Evolutionary conservation across 2,888 invertebrate genomes (phyloP), one percentile per base, ranked within the genome.

Genomic region (Lepidocyrtinus sp.): DNA sequence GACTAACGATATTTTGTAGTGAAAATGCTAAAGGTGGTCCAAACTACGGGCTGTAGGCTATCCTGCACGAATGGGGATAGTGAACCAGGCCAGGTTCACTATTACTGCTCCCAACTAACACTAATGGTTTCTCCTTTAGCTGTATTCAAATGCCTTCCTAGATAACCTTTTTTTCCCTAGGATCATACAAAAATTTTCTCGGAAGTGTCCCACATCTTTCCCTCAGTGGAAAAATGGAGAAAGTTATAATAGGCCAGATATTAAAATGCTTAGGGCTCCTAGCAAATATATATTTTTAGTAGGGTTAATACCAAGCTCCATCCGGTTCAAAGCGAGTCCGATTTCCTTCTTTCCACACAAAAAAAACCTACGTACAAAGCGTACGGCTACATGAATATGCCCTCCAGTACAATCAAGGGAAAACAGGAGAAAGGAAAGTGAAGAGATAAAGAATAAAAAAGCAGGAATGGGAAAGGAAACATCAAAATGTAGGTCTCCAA

Each of bases 21-120:
- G n/a, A n/a, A n/a, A n/a, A n/a, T n/a, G n/a, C n/a, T n/a, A n/a
- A n/a, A n/a, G n/a, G n/a, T n/a, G n/a, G n/a, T n/a, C n/a, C n/a
- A n/a, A n/a, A n/a, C n/a, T n/a, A n/a, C n/a, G n/a, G n/a, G n/a
- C n/a, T n/a, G n/a, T n/a, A n/a, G n/a, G n/a, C n/a, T n/a, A n/a
- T n/a, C n/a, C n/a, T n/a, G 17, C 50, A 50, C 50, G 50, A 81
- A 81, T 75, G 82, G 50, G 82, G 67, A 75, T 82, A 82, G 82
- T 82, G 82, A 78, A 82, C 82, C 82, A 82, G 82, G 82, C 78
- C 82, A 82, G 82, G 82, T 82, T 82, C 82, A 81, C 65, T 70
- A 65, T 45, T n/a, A 24, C n/a, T n/a, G 26, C 19, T 19, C 17
- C 12, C 12, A 3, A 19, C 26, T 25, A 5, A n/a, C n/a, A n/a